Base-by-base conservation (phyloP, 2,888 invertebrate genomes). In the Seira ritae region DNA sequence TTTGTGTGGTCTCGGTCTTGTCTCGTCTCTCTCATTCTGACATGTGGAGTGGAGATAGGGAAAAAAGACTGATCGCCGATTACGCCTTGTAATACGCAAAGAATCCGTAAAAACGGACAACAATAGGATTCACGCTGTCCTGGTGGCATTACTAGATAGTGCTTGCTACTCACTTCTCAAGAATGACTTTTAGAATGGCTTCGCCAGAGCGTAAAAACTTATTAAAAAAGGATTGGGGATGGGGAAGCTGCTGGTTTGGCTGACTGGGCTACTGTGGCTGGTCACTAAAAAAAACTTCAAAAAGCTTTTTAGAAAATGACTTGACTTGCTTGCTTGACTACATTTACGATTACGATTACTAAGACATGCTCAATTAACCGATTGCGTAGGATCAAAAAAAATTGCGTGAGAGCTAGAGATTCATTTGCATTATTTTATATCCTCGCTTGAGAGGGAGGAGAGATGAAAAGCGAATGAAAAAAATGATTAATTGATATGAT, bases 41-140 rank as follows among this genome's bases (percentile, higher is more conserved):
- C 12, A 42, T 42, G 42, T n/a, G n/a, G n/a, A n/a, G 12, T 42
- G 42, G 42, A 12, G 12, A 42, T 4, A 42, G 42, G 42, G n/a
- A 42, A 42, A 42, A 42, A 12, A 12, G 62, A 60, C 17, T 23
- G 19, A 24, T 55, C 60, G 50, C 31, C 60, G 15, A 60, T 17
- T 24, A 72, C 60, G 62, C 37, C 55, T 50, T 71, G n/a, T 31
- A 60, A 19, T 8, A 37, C 31, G 62, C 24, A 62, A 62, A 60
- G 72, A 72, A 72, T 72, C 72, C 72, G 60, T 60, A 72, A 71
- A 71, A 72, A 72, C 60, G 72, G 37, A 62, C 62, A 72, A 72
- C 72, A 72, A 72, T 62, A 37, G 72, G 60, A 24, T 72, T 71
- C 70, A 71, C 70, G n/a, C 70, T 71, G 70, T n/a, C 46, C n/a